These are phyloP conservation scores for Myiotriccus ornatus DNA, from an alignment of 2,797 vertebrate genomes.

Conservation along the genomic window DNA sequence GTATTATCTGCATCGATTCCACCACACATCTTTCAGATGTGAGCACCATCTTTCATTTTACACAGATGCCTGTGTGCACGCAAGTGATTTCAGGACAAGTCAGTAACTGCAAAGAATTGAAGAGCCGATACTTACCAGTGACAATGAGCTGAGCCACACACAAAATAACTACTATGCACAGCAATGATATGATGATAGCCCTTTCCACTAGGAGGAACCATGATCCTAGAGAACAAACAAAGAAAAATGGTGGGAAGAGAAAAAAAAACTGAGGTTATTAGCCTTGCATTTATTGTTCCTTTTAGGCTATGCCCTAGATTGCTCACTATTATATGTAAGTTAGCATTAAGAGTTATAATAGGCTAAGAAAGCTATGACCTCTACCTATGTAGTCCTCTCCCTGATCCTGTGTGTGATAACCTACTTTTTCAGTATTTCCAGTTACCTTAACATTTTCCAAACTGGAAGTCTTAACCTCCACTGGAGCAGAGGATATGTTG, in stretches of 20 bases:
- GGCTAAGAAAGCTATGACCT: background rate
- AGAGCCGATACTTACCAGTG: conserved; percentile 72
- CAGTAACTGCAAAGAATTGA: background rate
- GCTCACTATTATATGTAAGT: background rate
- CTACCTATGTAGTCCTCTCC: background rate
- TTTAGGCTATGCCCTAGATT: background rate
- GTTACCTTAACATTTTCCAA: background rate
- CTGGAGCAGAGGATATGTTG: background rate
- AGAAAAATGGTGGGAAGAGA: background rate
- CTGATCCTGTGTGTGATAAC: background rate
- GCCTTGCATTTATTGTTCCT: background rate
- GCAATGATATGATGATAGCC: conserved; percentile 60
- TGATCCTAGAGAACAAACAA: conserved; percentile 52
- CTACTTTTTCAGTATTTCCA: background rate
- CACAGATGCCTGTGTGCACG: background rate
- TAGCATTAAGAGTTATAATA: background rate
- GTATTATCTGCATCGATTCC: background rate
- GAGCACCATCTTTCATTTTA: background rate
- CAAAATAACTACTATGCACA: conserved; percentile 63
- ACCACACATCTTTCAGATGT: background rate
- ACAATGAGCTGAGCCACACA: conserved; percentile 67
- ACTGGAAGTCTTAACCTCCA: background rate
- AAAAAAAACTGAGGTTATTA: background rate
- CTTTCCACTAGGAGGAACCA: conserved; percentile 73
- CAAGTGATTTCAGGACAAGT: background rate